Conservation (phyloP, 2,797 vertebrate genomes). For the Halcyon smyrnensis region DNA sequence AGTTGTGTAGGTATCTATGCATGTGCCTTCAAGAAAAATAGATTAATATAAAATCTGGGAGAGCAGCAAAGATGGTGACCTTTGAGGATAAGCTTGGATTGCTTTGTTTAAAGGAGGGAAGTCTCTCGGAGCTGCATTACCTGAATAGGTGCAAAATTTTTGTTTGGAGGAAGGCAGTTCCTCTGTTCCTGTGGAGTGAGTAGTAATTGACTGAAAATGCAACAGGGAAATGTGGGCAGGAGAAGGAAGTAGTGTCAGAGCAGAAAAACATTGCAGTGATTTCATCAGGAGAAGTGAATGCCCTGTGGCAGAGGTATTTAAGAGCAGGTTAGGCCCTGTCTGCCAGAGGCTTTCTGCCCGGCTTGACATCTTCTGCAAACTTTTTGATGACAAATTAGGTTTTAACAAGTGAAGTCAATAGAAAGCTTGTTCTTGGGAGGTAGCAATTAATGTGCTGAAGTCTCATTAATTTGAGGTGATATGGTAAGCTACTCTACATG, state of each 20-base stretch:
- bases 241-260: not conserved
- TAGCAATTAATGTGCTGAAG: not conserved
- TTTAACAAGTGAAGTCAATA: not conserved
- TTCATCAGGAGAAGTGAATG: not conserved
- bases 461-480: not conserved
- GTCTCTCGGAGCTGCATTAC: not conserved
- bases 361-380: not conserved
- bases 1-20: not conserved
- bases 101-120: not conserved
- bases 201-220: not conserved
- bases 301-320: not conserved
- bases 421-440: not conserved
- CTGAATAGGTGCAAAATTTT: not conserved
- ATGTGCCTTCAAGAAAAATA: not conserved
- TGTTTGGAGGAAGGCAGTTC: not conserved
- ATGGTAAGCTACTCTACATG: not conserved
- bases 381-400: not conserved
- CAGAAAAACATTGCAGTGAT: not conserved
- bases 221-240: not conserved
- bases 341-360: not conserved
- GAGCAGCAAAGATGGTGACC: not conserved
- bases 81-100: not conserved
- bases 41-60: not conserved
- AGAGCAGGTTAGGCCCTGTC: not conserved
- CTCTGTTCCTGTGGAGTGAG: not conserved